Base-by-base conservation (phyloP, 2,797 vertebrate genomes). In the Erethizon dorsatum region DNA sequence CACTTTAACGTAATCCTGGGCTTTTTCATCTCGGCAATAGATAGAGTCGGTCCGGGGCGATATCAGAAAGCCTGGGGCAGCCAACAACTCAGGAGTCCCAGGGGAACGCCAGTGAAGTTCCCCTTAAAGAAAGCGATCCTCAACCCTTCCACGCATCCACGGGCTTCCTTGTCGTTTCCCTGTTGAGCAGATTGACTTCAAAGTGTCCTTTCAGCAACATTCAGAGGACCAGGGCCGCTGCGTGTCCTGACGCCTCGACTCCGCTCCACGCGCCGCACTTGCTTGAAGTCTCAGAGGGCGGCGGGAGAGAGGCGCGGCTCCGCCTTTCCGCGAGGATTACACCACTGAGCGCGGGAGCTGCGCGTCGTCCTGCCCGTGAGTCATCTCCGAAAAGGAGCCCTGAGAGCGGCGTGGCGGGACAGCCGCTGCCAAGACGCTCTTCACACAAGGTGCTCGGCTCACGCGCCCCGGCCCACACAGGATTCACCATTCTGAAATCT, bases 181-280 rank as follows among this genome's bases (percentile, higher is more conserved):
- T 1, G 2, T 85, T 80, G 91, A 95, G 77, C 61, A 85, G 41
- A 45, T 78, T 93, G 84, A 96, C 93, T 96, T 96, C 85, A 90
- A 90, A 97, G 59, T 87, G 45, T 96, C 90, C 86, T 96, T 96
- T 97, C 65, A 86, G 63, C 33, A 91, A 92, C 90, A 91, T 47
- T 95, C 63, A 87, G 83, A 96, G 89, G 56, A 57, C 89, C 50
- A 67, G 67, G 96, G 75, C 77, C 52, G 93, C 77, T 59, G 80
- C 33, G 2, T 71, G 85, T 94, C 63, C 92, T 69, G 37, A 84
- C 80, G 80, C 88, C 84, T 87, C 87, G 92, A 96, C 83, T 97
- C 96, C 67, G 63, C 88, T 86, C 89, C 41, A 26, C 45, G 41
- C 7, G 88, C 22, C 6, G 65, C 8, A 54, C 24, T 96, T 90